These are phyloP conservation scores for Proisotoma minuta DNA, from an alignment of 2,888 invertebrate genomes.

Conservation along the genomic window DNA sequence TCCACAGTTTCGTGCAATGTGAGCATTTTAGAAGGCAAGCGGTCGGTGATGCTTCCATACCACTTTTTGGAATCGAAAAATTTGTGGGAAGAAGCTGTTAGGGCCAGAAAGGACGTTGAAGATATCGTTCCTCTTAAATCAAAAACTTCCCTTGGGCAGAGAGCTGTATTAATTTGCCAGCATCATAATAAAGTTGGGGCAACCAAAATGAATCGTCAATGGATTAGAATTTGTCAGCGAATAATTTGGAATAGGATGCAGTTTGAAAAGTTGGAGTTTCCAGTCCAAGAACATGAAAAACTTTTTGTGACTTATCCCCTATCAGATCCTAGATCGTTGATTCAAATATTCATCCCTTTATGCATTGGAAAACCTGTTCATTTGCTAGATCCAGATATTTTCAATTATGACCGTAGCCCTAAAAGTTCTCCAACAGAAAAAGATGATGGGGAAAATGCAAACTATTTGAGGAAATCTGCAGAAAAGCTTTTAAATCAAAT, in stretches of 20 bases:
- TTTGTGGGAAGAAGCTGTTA: constrained; percentile 20
- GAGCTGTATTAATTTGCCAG: neutral
- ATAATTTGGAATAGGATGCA: constrained; percentile 19
- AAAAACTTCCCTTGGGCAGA: neutral
- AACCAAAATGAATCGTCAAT: constrained; percentile 7
- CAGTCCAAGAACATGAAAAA: constrained; percentile 15
- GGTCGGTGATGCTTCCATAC: neutral
- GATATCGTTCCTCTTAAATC: neutral
- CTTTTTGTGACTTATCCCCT: constrained; percentile 23
- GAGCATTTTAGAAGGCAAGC: neutral
- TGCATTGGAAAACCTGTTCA: neutral
- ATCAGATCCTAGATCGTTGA: constrained; percentile 20
- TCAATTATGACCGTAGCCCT: no score
- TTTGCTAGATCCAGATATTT: neutral
- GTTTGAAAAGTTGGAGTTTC: constrained; percentile 27
- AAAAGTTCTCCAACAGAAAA: no score
- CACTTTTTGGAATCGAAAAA: neutral
- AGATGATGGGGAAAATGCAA: no score
- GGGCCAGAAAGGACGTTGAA: neutral
- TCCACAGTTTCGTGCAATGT: neutral
- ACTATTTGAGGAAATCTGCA: neutral
- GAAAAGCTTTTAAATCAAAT: neutral
- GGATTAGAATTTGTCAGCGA: constrained; percentile 11
- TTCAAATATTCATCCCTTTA: constrained; percentile 20
- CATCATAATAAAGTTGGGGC: constrained; percentile 5